phyloP scores from a whole-genome alignment of 2,888 invertebrate species.

The Nebria salina region DNA sequence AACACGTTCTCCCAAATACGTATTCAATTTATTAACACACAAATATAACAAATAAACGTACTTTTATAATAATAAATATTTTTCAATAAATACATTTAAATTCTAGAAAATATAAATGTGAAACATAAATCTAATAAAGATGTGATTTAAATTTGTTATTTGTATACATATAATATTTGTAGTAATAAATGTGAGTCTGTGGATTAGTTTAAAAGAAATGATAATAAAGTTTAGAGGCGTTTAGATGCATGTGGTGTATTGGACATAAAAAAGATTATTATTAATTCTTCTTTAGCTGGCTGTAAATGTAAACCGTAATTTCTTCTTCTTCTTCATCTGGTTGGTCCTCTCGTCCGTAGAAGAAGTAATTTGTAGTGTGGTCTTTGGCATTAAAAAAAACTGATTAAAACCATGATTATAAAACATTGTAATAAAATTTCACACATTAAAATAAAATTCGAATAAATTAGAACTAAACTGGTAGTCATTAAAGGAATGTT shows the following conservation, averaged over 20 bases:
- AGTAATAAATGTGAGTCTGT: background rate
- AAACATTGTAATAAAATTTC: slow-evolving; percentile 65
- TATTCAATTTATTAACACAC: background rate
- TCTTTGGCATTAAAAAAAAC: slow-evolving; percentile 59
- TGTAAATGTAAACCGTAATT: slow-evolving; percentile 10
- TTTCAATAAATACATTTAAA: too few relatives aligned
- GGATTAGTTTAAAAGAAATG: background rate
- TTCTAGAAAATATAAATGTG: background rate
- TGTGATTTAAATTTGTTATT: background rate
- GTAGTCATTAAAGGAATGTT: slow-evolving; percentile 63
- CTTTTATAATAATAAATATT: too few relatives aligned
- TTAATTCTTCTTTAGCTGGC: background rate
- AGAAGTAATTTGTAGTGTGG: slow-evolving; percentile 59
- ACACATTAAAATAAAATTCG: slow-evolving; percentile 65
- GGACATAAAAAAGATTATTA: background rate
- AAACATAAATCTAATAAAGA: background rate
- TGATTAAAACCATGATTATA: slow-evolving; percentile 65
- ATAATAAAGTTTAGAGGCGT: background rate
- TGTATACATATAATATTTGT: background rate
- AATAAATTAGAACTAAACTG: slow-evolving; percentile 64
- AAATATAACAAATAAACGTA: too few relatives aligned
- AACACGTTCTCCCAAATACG: background rate
- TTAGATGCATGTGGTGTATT: background rate
- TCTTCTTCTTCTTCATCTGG: background rate
- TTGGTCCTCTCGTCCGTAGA: background rate